A percentile compares a stretch with the other conserved stretches of the same genome.
Evolutionary conservation across 2,113 vertebrate genomes (phyloP).

Genomic region (Mystacornis crossleyi): DNA sequence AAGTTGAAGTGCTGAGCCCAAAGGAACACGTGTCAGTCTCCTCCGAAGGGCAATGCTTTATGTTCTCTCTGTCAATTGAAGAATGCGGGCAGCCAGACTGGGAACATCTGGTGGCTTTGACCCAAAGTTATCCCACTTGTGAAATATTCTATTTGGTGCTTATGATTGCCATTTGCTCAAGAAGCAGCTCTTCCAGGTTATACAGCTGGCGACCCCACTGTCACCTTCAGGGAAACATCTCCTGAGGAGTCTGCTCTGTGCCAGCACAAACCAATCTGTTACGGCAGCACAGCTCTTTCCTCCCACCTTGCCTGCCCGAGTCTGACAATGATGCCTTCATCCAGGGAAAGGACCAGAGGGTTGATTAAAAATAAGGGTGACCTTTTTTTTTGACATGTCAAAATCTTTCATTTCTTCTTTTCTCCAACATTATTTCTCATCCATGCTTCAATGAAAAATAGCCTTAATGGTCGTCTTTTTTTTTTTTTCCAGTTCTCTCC

Average conservation of each 20-base stretch:
- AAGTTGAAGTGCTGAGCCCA: neutral
- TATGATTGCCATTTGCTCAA: neutral
- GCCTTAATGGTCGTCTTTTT: neutral
- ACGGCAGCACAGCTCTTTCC: neutral
- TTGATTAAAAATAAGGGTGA: conserved; percentile 35
- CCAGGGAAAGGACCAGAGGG: neutral
- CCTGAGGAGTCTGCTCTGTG: neutral
- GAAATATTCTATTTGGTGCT: neutral
- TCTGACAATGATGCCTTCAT: neutral
- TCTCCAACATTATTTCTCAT: neutral
- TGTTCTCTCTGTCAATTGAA: neutral
- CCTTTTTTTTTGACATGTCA: conserved; percentile 26
- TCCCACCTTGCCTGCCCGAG: neutral
- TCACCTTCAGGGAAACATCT: neutral
- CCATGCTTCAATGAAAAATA: conserved; percentile 4
- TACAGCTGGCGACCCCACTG: neutral
- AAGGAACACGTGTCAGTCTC: neutral
- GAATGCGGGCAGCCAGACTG: neutral
- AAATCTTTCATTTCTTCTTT: conserved; percentile 44
- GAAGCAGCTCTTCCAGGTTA: neutral
- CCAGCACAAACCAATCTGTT: neutral
- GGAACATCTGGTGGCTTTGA: neutral
- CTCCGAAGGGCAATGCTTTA: neutral
- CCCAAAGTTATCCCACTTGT: neutral
- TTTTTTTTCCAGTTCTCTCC: neutral